These are phyloP conservation scores for Epicampocera succincta DNA, from an alignment of 2,888 invertebrate genomes.

Conservation along the genomic window DNA sequence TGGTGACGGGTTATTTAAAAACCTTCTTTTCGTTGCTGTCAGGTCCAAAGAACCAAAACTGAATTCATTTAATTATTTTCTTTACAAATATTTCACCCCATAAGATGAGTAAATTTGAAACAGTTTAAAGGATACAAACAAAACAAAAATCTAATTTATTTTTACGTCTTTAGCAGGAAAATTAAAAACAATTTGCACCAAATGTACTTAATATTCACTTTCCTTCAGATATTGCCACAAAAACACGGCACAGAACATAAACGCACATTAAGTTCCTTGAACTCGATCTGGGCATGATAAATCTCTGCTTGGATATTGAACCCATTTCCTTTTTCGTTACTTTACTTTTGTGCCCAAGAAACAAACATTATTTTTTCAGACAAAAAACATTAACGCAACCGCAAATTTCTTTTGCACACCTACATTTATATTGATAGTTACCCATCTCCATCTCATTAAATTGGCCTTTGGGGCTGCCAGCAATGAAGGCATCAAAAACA, in stretches of 20 bases:
- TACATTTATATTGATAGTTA: conserved; percentile 63
- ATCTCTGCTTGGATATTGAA: conserved; percentile 54
- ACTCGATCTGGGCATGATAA: conserved; percentile 54
- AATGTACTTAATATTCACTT: conserved; percentile 54
- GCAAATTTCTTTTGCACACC: conserved; percentile 67
- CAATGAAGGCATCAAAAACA: conserved; percentile 66
- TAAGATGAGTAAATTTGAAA: no score
- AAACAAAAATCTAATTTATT: neutral
- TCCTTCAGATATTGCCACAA: conserved; percentile 3
- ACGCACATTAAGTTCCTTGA: conserved; percentile 50
- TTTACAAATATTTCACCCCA: no score
- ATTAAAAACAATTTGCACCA: conserved; percentile 51
- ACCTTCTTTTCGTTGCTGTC: no score
- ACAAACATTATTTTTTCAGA: neutral
- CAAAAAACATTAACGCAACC: conserved; percentile 49
- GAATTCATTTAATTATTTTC: no score
- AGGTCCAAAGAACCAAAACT: no score
- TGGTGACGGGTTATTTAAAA: no score
- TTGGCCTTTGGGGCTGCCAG: conserved; percentile 57
- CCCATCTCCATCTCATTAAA: conserved; percentile 62
- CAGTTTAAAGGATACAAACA: neutral
- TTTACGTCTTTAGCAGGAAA: conserved; percentile 18
- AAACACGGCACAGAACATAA: conserved; percentile 4
- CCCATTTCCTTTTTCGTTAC: conserved; percentile 44
- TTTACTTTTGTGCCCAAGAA: conserved; percentile 16